phyloP scores from a whole-genome alignment of 1,140 invertebrate species.

The Zaprionus ghesquierei region DNA sequence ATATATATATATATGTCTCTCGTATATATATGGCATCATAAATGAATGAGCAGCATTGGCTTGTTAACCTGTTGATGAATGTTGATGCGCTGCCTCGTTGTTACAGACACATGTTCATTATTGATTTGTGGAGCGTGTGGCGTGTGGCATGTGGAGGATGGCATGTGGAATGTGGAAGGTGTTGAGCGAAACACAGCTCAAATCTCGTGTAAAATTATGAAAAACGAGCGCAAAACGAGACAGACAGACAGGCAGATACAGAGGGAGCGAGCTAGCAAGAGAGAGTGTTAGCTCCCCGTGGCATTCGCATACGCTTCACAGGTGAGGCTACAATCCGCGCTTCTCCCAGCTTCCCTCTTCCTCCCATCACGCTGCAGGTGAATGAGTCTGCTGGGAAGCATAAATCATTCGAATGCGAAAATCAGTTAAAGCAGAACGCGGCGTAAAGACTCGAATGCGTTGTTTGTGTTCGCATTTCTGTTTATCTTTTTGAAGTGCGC shows the following conservation, averaged over 20 bases:
- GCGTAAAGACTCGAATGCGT: conserved; percentile 43
- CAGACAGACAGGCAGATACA: not conserved
- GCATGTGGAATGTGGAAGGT: not conserved
- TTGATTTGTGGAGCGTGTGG: not conserved
- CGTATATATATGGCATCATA: conserved; percentile 57
- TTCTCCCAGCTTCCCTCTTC: not conserved
- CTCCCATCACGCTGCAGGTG: conserved; percentile 35
- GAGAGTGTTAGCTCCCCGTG: conserved; percentile 23
- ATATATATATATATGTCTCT: not conserved
- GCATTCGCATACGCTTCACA: conserved; percentile 42
- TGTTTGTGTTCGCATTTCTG: conserved; percentile 6
- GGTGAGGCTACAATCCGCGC: conserved; percentile 24
- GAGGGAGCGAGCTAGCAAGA: not conserved
- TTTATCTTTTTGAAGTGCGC: conserved; percentile 9
- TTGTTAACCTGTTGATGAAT: conserved; percentile 81
- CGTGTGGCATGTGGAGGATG: not conserved
- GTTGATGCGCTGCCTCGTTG: conserved; percentile 26
- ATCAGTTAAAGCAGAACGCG: conserved; percentile 74
- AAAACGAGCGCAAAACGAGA: conserved; percentile 62
- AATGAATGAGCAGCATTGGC: conserved; percentile 64
- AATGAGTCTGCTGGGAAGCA: conserved; percentile 72
- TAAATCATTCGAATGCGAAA: conserved; percentile 78
- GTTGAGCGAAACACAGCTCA: conserved; percentile 42
- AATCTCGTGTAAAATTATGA: conserved; percentile 77
- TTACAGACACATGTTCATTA: not conserved